Evolutionary conservation across 2,113 vertebrate genomes (phyloP).

Genomic region (Pelobates fuscus): DNA sequence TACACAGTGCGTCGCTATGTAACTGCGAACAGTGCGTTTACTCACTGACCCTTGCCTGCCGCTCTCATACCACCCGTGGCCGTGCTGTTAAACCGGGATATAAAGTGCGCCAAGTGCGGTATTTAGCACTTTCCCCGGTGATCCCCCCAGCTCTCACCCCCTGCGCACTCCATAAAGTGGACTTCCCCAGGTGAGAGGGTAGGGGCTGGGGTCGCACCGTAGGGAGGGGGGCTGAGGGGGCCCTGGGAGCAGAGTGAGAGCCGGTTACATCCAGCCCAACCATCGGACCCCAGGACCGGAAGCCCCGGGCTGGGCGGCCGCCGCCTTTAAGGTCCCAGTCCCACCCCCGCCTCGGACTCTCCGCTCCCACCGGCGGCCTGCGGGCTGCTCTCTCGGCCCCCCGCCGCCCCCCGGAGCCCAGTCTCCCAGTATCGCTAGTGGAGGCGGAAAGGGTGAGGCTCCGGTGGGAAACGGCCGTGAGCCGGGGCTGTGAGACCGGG

Average conservation of each 20-base stretch:
- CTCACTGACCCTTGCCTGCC: no score
- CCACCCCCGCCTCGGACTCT: slow-evolving; percentile 53
- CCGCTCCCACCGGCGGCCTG: slow-evolving; percentile 33
- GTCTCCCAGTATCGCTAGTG: slow-evolving; percentile 8
- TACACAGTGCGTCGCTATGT: no score
- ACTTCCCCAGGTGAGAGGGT: no score
- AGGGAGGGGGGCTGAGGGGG: no score
- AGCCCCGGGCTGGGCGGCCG: slow-evolving; percentile 53
- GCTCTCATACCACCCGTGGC: no score
- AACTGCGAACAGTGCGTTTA: no score
- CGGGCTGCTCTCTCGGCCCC: neutral
- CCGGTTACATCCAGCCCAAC: neutral
- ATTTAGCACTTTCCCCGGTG: no score
- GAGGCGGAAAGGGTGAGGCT: neutral
- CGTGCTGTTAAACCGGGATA: no score
- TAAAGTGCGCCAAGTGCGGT: no score
- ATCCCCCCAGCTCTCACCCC: no score
- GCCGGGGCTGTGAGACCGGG: neutral
- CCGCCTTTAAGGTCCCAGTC: slow-evolving; percentile 76
- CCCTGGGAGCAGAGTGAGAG: neutral
- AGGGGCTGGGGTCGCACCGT: no score
- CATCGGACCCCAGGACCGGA: slow-evolving; percentile 5
- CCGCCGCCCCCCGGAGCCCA: slow-evolving; percentile 26
- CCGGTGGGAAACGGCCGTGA: neutral
- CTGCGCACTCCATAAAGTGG: no score